Evolutionary conservation across 2,113 vertebrate species (phyloP).

Genomic region (Silurus asotus): DNA sequence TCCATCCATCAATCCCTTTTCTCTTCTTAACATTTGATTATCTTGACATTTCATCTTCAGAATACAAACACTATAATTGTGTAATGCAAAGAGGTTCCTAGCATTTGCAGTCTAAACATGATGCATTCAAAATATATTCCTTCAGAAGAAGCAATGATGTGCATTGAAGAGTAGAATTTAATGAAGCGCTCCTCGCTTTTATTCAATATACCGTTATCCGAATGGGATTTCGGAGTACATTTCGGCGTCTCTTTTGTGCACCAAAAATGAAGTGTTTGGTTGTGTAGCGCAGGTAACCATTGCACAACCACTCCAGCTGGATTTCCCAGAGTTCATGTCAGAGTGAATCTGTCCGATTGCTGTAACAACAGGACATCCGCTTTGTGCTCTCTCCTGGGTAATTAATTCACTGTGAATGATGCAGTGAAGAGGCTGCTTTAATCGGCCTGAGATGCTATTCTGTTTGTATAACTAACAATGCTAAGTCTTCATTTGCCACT

Average conservation of each 20-base stretch:
- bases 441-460: conserved; percentile 60
- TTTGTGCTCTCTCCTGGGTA: conserved; percentile 47
- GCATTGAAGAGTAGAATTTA: background rate
- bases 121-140: background rate
- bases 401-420: conserved; percentile 60
- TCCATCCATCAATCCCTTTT: background rate
- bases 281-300: background rate
- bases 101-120: background rate
- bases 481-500: conserved; percentile 66
- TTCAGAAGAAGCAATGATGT: background rate
- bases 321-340: conserved; percentile 32
- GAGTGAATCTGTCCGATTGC: conserved; percentile 10
- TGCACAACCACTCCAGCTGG: conserved; percentile 1
- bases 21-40: background rate
- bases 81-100: background rate
- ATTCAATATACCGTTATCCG: background rate
- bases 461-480: conserved; percentile 66
- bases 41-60: background rate
- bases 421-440: conserved; percentile 53
- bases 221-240: background rate
- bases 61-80: background rate
- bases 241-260: background rate
- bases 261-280: background rate
- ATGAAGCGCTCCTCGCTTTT: background rate
- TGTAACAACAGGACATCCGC: conserved; percentile 21